Conservation (phyloP, 2,113 vertebrate species). For the Trochalopteron elliotii region DNA sequence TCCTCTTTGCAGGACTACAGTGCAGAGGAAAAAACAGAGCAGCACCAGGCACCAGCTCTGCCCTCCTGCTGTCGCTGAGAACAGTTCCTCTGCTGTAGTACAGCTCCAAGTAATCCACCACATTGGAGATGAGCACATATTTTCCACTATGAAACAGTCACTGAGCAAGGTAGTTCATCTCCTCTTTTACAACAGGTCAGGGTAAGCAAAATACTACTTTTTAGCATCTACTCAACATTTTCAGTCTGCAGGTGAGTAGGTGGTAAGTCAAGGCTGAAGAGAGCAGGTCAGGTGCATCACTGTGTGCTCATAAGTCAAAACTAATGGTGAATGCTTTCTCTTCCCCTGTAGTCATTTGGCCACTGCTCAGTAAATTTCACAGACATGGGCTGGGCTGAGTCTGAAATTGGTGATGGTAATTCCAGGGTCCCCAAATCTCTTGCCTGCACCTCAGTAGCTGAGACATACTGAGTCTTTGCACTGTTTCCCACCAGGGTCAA, state of each 20-base stretch:
- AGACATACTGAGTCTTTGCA: not conserved
- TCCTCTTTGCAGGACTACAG: not conserved
- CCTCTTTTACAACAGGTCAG: not conserved
- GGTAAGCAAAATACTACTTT: not conserved
- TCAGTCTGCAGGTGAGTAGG: not conserved
- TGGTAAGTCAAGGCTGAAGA: not conserved
- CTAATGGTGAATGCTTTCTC: not conserved
- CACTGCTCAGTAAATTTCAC: not conserved
- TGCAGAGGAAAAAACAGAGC: not conserved
- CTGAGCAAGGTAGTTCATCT: not conserved
- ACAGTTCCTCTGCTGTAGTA: not conserved
- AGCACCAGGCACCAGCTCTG: not conserved
- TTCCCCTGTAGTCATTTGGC: not conserved
- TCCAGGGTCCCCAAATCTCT: not conserved
- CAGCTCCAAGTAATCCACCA: not conserved
- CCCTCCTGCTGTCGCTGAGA: not conserved
- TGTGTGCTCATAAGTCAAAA: not conserved
- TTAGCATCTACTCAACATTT: not conserved
- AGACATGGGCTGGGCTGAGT: not conserved
- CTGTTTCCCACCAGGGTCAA: not conserved
- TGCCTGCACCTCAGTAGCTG: not conserved
- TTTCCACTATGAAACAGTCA: not conserved
- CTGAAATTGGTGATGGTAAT: not conserved
- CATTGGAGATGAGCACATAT: accelerated
- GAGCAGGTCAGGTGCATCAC: not conserved